Conservation (phyloP, 1,140 invertebrate genomes). For the Euwallacea similis region DNA sequence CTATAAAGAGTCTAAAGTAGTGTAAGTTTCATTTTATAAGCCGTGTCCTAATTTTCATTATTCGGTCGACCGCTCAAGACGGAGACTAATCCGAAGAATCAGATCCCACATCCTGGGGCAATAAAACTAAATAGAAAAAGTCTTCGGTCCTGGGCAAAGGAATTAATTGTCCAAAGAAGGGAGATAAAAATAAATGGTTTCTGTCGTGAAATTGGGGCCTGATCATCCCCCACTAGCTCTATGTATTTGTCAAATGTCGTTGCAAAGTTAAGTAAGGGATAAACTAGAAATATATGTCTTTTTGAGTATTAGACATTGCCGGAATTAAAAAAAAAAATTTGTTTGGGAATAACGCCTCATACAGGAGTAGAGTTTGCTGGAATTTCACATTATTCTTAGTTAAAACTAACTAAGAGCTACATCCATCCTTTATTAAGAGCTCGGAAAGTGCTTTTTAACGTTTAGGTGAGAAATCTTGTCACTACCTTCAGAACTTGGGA, state of each 20-base stretch:
- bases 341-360: too few relatives aligned
- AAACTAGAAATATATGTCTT: too few relatives aligned
- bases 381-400: too few relatives aligned
- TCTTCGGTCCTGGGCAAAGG: constrained; percentile 18
- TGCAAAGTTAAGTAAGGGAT: too few relatives aligned
- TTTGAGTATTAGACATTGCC: neutral
- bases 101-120: constrained; percentile 18
- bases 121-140: constrained; percentile 30
- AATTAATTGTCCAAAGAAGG: constrained; percentile 31
- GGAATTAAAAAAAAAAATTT: too few relatives aligned
- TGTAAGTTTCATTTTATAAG: constrained; percentile 1
- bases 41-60: constrained; percentile 5
- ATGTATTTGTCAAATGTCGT: constrained; percentile 17
- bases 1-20: too few relatives aligned
- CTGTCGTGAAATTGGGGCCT: constrained; percentile 20
- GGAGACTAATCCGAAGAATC: constrained; percentile 17
- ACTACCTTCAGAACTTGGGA: too few relatives aligned
- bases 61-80: neutral
- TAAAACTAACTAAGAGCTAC: too few relatives aligned
- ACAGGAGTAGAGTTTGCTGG: too few relatives aligned
- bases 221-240: constrained; percentile 23
- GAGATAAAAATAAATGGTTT: constrained; percentile 30
- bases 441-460: too few relatives aligned
- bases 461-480: too few relatives aligned
- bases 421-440: too few relatives aligned